Conservation (phyloP, 2,113 vertebrate species). For the Mustela nigripes region DNA sequence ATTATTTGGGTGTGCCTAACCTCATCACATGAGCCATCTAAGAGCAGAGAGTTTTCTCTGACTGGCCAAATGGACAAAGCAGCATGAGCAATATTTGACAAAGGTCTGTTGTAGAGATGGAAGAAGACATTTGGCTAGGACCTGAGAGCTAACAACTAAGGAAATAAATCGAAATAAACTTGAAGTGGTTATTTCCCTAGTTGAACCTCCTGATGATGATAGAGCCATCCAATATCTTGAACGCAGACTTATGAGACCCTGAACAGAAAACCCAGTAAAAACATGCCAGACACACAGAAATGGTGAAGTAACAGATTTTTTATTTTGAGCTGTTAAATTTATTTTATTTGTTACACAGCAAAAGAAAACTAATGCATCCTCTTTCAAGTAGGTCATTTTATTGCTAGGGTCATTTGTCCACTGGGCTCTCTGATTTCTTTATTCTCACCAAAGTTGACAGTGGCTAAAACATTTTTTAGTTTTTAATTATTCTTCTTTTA, state of each 20-base stretch:
- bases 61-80: not conserved
- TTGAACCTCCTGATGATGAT: not conserved
- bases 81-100: not conserved
- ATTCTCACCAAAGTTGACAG: not conserved
- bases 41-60: not conserved
- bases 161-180: not conserved
- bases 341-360: not conserved
- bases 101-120: not conserved
- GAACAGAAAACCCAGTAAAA: not conserved
- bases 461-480: not conserved
- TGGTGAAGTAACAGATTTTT: not conserved
- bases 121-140: not conserved
- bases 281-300: not conserved
- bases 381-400: not conserved
- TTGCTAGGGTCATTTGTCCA: not conserved
- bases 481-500: not conserved
- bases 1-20: not conserved
- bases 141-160: not conserved
- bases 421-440: not conserved
- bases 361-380: not conserved
- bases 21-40: not conserved
- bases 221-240: not conserved
- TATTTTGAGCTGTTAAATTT: not conserved
- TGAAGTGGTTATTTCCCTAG: not conserved
- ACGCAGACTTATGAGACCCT: not conserved